Percentiles rank a stretch among this genome's conserved stretches.
phyloP scores from a whole-genome alignment of 2,797 vertebrate genomes.

The Hylomyscus alleni region DNA sequence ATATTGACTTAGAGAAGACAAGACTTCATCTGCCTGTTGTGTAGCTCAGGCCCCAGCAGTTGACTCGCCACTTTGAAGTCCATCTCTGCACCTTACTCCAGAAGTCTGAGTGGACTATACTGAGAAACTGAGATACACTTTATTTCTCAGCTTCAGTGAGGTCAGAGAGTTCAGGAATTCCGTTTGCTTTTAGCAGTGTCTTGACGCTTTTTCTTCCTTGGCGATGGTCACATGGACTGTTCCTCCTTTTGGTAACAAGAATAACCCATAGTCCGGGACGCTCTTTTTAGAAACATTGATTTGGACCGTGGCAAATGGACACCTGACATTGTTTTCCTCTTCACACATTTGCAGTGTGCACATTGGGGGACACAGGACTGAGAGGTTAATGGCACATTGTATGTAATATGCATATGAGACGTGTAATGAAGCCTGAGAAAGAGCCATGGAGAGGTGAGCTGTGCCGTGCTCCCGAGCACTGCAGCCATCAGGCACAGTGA shows the following conservation, averaged over 20 bases:
- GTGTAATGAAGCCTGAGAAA: slow-evolving; percentile 13
- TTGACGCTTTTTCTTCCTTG: slow-evolving; percentile 69
- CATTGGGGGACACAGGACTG: slow-evolving; percentile 23
- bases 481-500: background rate
- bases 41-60: slow-evolving; percentile 23
- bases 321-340: slow-evolving; percentile 83
- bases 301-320: slow-evolving; percentile 70
- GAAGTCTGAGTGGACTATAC: slow-evolving; percentile 40
- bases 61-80: slow-evolving; percentile 59
- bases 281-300: slow-evolving; percentile 81
- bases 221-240: slow-evolving; percentile 61
- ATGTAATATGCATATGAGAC: slow-evolving; percentile 22
- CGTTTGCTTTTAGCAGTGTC: slow-evolving; percentile 79
- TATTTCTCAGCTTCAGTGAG: slow-evolving; percentile 77
- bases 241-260: slow-evolving; percentile 80
- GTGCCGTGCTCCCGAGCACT: background rate
- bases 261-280: slow-evolving; percentile 62
- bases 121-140: slow-evolving; percentile 37
- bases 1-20: slow-evolving; percentile 84
- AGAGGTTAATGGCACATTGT: slow-evolving; percentile 41
- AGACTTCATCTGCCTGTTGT: slow-evolving; percentile 77
- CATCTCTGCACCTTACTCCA: slow-evolving; percentile 48
- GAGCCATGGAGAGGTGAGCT: background rate
- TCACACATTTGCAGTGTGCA: slow-evolving; percentile 63
- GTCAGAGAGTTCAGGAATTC: background rate